These are phyloP conservation scores for Apamea epomidion DNA, from an alignment of 2,888 invertebrate genomes.

Conservation along the genomic window DNA sequence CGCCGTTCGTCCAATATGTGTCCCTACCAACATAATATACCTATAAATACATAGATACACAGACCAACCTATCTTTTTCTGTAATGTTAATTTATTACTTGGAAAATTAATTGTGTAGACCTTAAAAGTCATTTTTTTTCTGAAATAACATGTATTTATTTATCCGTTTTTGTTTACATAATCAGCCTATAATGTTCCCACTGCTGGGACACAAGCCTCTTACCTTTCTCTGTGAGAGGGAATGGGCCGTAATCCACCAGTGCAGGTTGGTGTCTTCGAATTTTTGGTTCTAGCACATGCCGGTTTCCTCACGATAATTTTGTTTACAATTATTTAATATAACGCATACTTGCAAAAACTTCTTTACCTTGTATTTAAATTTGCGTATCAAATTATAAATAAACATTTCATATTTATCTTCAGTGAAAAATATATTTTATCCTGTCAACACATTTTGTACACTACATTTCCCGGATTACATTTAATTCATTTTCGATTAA, in stretches of 20 bases:
- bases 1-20: slow-evolving; percentile 33
- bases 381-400: slow-evolving; percentile 14
- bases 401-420: slow-evolving; percentile 15
- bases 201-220: background rate
- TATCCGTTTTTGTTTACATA: background rate
- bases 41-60: background rate
- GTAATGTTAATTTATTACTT: background rate
- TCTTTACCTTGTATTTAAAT: slow-evolving; percentile 1
- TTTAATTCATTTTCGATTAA: slow-evolving; percentile 40
- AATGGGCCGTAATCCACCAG: background rate
- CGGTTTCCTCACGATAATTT: background rate
- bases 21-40: background rate
- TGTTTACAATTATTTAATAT: background rate
- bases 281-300: background rate
- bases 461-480: slow-evolving; percentile 6
- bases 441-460: slow-evolving; percentile 19
- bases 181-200: background rate
- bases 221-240: background rate
- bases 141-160: background rate
- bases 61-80: background rate
- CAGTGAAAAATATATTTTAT: slow-evolving; percentile 5
- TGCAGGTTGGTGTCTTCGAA: background rate
- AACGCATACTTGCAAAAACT: background rate
- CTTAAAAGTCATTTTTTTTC: background rate
- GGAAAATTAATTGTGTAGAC: background rate